Evolutionary conservation across 2,888 invertebrate genomes (phyloP).

Genomic region (Stramonita haemastoma): DNA sequence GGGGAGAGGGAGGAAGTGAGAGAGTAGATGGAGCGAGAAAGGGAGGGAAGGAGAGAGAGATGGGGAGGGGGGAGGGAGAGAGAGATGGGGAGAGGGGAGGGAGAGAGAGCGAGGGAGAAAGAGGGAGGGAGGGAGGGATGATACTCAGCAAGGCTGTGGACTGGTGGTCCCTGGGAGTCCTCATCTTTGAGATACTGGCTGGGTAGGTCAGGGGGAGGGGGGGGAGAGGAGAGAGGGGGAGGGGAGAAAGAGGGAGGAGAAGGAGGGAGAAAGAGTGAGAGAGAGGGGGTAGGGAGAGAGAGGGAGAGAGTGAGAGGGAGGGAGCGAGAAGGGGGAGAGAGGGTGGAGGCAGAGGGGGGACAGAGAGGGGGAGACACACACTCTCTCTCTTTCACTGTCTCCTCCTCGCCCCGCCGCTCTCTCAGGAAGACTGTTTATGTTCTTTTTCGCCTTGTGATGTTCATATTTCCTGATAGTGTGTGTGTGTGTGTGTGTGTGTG

Average conservation of each 20-base stretch:
- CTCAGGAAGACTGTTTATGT: too few species aligned
- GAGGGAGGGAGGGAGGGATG: constrained; percentile 82
- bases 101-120: too few species aligned
- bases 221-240: too few species aligned
- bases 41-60: background rate
- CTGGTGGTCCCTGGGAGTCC: constrained; percentile 95
- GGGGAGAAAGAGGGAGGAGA: background rate
- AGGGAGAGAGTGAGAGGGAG: too few species aligned
- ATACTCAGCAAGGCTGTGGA: constrained; percentile 98
- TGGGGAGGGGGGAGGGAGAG: background rate
- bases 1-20: background rate
- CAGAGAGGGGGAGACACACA: too few species aligned
- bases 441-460: too few species aligned
- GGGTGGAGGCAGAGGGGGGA: too few species aligned
- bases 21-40: background rate
- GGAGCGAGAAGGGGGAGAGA: too few species aligned
- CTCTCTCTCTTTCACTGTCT: too few species aligned
- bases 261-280: background rate
- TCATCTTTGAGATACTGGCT: constrained; percentile 80
- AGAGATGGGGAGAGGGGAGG: background rate
- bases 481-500: background rate
- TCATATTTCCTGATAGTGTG: background rate
- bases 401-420: too few species aligned
- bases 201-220: constrained; percentile 67
- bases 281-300: background rate